Evolutionary conservation across 2,113 vertebrate species (phyloP).

Genomic region (Lamprologus callipterus): DNA sequence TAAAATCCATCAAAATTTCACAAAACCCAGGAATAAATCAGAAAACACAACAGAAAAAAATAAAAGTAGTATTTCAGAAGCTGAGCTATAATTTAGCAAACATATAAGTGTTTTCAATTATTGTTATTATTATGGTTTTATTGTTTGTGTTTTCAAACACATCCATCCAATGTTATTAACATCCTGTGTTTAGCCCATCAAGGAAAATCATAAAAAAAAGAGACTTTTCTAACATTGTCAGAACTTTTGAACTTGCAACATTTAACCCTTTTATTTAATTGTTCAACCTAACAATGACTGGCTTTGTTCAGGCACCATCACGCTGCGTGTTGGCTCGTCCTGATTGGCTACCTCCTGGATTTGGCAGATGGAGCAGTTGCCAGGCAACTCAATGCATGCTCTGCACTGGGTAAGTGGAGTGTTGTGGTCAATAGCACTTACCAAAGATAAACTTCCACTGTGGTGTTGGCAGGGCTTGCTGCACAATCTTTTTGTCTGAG

Average conservation of each 20-base stretch:
- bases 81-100: neutral
- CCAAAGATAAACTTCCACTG: conserved; percentile 1
- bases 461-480: neutral
- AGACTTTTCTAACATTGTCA: neutral
- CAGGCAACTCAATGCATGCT: conserved; percentile 79
- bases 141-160: neutral
- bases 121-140: neutral
- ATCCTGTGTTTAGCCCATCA: neutral
- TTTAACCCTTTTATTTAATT: neutral
- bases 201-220: neutral
- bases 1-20: neutral
- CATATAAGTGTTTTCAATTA: neutral
- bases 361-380: conserved; percentile 82
- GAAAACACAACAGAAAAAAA: neutral
- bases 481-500: conserved; percentile 17
- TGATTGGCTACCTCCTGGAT: conserved; percentile 86
- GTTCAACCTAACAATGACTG: neutral
- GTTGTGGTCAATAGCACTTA: conserved; percentile 8
- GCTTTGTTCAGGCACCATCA: conserved; percentile 71
- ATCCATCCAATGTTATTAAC: neutral
- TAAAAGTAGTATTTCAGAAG: neutral
- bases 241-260: neutral
- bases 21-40: neutral
- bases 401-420: conserved; percentile 77
- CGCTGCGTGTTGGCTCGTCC: conserved; percentile 86